phyloP scores from a whole-genome alignment of 1,140 invertebrate species.

The Conopomorpha cramerella region DNA sequence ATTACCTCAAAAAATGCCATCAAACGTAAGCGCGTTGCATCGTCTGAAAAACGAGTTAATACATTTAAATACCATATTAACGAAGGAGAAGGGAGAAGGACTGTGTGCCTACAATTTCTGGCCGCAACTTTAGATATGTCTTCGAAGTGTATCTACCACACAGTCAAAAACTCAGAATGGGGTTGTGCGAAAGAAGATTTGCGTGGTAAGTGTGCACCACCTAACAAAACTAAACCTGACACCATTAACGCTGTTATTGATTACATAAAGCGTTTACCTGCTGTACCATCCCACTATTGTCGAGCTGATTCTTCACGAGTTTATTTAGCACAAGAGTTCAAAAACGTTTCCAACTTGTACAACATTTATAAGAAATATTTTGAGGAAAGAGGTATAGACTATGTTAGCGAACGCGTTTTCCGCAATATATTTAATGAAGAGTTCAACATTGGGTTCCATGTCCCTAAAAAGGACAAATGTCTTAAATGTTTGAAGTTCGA shows the following conservation, averaged over 20 bases:
- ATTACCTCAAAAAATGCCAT: too few relatives aligned
- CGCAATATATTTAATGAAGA: constrained; percentile 9
- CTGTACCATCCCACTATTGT: constrained; percentile 17
- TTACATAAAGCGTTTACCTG: constrained; percentile 12
- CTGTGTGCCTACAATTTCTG: constrained; percentile 10
- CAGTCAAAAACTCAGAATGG: constrained; percentile 2
- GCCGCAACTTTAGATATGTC: constrained; percentile 6
- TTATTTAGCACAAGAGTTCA: constrained; percentile 13
- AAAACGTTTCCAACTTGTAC: constrained; percentile 11
- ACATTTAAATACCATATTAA: constrained; percentile 11
- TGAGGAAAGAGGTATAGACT: not conserved
- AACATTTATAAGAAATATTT: constrained; percentile 7
- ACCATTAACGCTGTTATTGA: constrained; percentile 1
- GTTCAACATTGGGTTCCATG: too few relatives aligned
- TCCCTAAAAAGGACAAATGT: constrained; percentile 20
- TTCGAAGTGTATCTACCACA: constrained; percentile 5
- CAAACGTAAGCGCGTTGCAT: too few relatives aligned
- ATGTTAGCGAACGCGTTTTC: constrained; percentile 5
- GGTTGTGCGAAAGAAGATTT: constrained; percentile 5
- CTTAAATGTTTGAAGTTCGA: constrained; percentile 10
- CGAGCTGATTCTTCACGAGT: constrained; percentile 7
- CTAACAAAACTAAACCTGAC: constrained; percentile 6
- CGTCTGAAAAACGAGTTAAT: too few relatives aligned
- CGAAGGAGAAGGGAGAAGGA: constrained; percentile 9
- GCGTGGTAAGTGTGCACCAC: constrained; percentile 3